Percentiles rank a stretch among this genome's conserved stretches.
Evolutionary conservation across 1,140 invertebrate genomes (phyloP).

Genomic region (Probaryconus sp.): DNA sequence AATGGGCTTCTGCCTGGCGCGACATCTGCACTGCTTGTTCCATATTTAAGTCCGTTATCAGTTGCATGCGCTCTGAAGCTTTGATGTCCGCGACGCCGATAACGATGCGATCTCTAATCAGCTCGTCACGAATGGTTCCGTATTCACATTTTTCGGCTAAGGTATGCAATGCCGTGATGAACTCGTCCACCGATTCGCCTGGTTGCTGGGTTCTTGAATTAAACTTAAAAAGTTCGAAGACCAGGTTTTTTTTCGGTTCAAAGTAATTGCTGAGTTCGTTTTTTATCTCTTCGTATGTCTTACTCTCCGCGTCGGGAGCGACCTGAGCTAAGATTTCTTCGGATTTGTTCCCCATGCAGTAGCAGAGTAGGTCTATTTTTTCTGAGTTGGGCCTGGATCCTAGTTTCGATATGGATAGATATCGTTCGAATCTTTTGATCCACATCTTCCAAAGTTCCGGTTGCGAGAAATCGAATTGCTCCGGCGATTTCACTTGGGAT

Average conservation of each 20-base stretch:
- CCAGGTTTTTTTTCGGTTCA: constrained; percentile 65
- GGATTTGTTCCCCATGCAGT: constrained; percentile 61
- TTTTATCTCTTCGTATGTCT: too few species aligned
- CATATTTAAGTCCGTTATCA: constrained; percentile 46
- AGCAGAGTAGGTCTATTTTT: constrained; percentile 62
- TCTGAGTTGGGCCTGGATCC: constrained; percentile 40
- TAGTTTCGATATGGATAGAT: constrained; percentile 55
- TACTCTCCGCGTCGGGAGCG: constrained; percentile 5
- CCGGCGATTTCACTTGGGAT: constrained; percentile 8
- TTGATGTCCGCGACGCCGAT: constrained; percentile 62
- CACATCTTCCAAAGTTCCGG: constrained; percentile 8
- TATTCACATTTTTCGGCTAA: constrained; percentile 70
- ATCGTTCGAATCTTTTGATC: constrained; percentile 60
- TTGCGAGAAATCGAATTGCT: constrained; percentile 8
- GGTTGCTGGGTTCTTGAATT: constrained; percentile 65
- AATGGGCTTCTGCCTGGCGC: constrained; percentile 49
- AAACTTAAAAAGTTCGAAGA: constrained; percentile 69
- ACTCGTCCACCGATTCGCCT: constrained; percentile 68
- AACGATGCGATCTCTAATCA: constrained; percentile 71
- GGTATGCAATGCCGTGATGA: constrained; percentile 68
- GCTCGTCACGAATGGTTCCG: constrained; percentile 63
- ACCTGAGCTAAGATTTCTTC: constrained; percentile 62
- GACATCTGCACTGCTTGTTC: constrained; percentile 40
- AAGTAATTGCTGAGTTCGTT: too few species aligned
- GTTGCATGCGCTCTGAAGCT: constrained; percentile 58